Evolutionary conservation across 1,140 invertebrate genomes (phyloP).

Genomic region (Acromyrmex echinatior): DNA sequence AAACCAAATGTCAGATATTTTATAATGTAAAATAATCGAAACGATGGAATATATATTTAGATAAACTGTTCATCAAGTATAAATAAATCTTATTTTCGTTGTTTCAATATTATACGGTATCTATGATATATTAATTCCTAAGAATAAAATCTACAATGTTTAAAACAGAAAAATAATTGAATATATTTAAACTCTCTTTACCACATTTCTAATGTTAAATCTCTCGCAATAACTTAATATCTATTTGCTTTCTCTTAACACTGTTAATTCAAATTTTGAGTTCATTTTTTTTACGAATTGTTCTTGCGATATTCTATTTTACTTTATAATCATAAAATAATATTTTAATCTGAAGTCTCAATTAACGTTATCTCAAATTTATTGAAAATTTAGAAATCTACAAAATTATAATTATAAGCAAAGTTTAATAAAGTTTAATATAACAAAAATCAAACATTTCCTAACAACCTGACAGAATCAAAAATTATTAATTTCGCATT

Average conservation of each 20-base stretch:
- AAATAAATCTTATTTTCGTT: background rate
- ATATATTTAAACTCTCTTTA: background rate
- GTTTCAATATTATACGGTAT: background rate
- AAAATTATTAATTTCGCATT: background rate
- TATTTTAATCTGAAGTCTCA: constrained; percentile 1
- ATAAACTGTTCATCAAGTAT: background rate
- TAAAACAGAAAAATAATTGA: background rate
- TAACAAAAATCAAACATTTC: background rate
- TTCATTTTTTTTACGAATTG: constrained; percentile 32
- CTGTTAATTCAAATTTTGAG: background rate
- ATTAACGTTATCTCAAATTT: background rate
- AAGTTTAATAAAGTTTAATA: background rate
- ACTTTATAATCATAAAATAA: constrained; percentile 9
- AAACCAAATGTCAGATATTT: background rate
- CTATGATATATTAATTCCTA: background rate
- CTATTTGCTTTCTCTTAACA: constrained; percentile 7
- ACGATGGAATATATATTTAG: background rate
- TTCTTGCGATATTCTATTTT: constrained; percentile 22
- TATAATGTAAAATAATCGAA: background rate
- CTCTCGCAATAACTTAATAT: background rate
- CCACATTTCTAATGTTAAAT: background rate
- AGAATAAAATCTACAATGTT: constrained; percentile 13
- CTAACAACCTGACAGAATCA: background rate
- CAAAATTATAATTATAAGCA: background rate
- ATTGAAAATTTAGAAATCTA: background rate